Evolutionary conservation across 1,140 invertebrate genomes (phyloP), one percentile per base, ranked within the genome.

Genomic region (Apis cerana): DNA sequence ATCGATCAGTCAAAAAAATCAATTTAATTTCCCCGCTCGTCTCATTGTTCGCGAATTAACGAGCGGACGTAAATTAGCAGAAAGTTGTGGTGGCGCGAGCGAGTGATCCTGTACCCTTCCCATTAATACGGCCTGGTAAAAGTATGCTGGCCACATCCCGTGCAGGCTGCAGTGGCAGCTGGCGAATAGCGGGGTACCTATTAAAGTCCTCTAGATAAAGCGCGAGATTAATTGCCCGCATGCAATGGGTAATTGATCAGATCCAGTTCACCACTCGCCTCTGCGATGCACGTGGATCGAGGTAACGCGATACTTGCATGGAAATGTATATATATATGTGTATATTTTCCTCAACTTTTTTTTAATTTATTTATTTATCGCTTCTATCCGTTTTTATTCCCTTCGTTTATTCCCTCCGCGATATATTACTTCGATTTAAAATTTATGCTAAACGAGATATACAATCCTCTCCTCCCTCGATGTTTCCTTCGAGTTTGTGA

Each of bases 161-260:
- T 84, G 82, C 76, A 65, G 70, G 76, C 80, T 86, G 84, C 69
- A 82, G 80, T 62, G 84, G 87, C 88, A 89, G 88, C 88, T 89
- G 88, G 81, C 85, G 84, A 89, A 89, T 89, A 76, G 87, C 75
- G 68, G 82, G 88, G 88, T 80, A 79, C 72, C 88, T 88, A 89
- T 89, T 85, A 89, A 89, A 88, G 88, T 89, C 83, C 84, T 85
- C 69, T 72, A 88, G 88, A 89, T 89, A 89, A 88, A 88, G 75
- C 80, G 80, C 81, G 81, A 80, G 88, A 89, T 89, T 89, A 89
- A 88, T 88, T 89, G 76, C 88, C 84, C 87, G 88, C 87, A 85
- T 88, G 74, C 81, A 86, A 86, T 86, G 78, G 77, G 84, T 89
- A 89, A 89, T 89, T 89, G 87, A 88, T 88, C 86, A 88, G 86